phyloP scores from a whole-genome alignment of 2,888 invertebrate species.

The Aphelenchoides bicaudatus region DNA sequence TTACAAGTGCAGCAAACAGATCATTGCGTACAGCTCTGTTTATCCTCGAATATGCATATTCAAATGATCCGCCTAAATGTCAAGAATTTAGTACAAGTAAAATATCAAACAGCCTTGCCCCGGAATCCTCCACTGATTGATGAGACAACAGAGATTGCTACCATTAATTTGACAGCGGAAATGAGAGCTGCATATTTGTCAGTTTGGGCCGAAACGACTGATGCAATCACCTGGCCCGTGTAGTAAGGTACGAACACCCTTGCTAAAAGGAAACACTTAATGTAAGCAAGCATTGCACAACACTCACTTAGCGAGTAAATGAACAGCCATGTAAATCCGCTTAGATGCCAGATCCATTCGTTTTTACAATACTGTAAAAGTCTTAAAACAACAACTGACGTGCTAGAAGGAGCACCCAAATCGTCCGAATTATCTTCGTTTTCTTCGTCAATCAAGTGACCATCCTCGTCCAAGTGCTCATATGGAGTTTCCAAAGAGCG shows the following conservation, averaged over 20 bases:
- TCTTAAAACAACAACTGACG: conserved; percentile 51
- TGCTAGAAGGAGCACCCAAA: no score
- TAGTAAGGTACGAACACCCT: conserved; percentile 63
- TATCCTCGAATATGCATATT: conserved; percentile 60
- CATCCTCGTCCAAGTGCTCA: conserved; percentile 29
- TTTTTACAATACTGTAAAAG: conserved; percentile 55
- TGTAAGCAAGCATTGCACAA: conserved; percentile 10
- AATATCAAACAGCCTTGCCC: neutral
- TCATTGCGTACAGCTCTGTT: conserved; percentile 59
- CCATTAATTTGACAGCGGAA: conserved; percentile 54
- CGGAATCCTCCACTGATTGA: conserved; percentile 22
- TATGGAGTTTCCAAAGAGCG: conserved; percentile 16
- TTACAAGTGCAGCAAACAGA: conserved; percentile 60
- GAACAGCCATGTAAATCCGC: conserved; percentile 59
- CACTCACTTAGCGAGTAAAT: conserved; percentile 55
- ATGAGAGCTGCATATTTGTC: conserved; percentile 60
- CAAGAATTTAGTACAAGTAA: neutral
- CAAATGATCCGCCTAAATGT: conserved; percentile 62
- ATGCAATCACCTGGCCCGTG: conserved; percentile 63
- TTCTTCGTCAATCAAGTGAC: no score
- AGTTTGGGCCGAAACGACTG: conserved; percentile 58
- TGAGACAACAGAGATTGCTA: conserved; percentile 55
- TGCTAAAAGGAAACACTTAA: conserved; percentile 42
- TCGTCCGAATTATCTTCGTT: no score
- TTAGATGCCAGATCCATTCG: conserved; percentile 59